phyloP scores from a whole-genome alignment of 2,113 vertebrate species.

The Leuciscus idus region DNA sequence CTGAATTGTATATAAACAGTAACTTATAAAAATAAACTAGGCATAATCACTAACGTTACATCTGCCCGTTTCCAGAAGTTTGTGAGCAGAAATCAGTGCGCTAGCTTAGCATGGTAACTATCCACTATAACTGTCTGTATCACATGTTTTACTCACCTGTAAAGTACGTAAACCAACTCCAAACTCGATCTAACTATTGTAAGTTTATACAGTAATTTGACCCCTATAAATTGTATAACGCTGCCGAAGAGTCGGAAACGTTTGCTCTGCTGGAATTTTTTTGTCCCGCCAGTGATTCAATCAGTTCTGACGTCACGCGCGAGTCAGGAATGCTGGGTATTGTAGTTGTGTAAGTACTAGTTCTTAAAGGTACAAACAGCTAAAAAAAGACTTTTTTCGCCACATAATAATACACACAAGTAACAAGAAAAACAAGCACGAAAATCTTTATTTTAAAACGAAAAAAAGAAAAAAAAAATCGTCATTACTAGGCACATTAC shows the following conservation, averaged over 20 bases:
- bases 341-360: conserved; percentile 43
- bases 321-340: conserved; percentile 60
- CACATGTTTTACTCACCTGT: conserved; percentile 9
- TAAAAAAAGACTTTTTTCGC: neutral
- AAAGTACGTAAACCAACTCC: neutral
- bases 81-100: neutral
- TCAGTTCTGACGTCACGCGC: conserved; percentile 47
- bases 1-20: neutral
- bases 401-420: neutral
- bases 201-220: neutral
- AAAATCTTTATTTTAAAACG: neutral
- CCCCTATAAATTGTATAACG: neutral
- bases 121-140: neutral
- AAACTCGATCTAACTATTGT: neutral
- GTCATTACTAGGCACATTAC: neutral
- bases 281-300: conserved; percentile 74
- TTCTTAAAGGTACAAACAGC: neutral
- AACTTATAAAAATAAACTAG: neutral
- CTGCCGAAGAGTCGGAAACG: neutral
- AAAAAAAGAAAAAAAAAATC: too few relatives aligned
- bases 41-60: neutral
- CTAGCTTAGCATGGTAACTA: conserved; percentile 23
- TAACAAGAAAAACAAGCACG: neutral
- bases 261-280: conserved; percentile 25
- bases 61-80: neutral